Base-by-base conservation (phyloP, 2,888 invertebrate genomes). In the Cantharis nigra region DNA sequence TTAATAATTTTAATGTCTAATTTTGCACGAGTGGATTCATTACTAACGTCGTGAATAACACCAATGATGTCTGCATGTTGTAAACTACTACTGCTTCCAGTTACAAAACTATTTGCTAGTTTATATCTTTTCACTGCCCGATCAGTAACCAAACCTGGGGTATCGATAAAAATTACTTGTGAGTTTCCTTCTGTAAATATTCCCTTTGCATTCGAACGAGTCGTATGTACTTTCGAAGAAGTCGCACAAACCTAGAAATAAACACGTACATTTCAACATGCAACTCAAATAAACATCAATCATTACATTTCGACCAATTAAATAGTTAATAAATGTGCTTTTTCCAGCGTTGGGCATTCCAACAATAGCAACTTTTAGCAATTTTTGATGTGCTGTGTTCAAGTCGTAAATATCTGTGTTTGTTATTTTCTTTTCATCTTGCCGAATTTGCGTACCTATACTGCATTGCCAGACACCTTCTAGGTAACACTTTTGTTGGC, bases 271-370 rank as follows among this genome's bases (percentile, higher is more conserved):
- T 63, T n/a, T 49, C 20, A 26, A 28, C 16, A 28, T 3, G n/a
- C n/a, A 26, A 18, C 18, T 13, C 62, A 23, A 0, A 9, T 7
- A 71, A 72, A 75, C 72, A 7, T 49, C 2, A 49, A n/a, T 49
- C n/a, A 87, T 87, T 88, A 96, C 96, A 88, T 93, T 93, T 87
- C 95, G 91, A 80, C 94, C 93, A 73, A 96, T 91, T 26, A 99
- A 90, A 84, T 92, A 92, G 89, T 99, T 99, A 28, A 98, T 95
- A 30, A 99, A 90, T 0, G 98, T 98, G 86, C 98, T 98, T 88
- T 99, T 99, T 26, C 99, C 99, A 71, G 94, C 94, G 91, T 99
- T 99, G 3, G 99, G 98, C 13, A 95, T 91, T 3, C 99, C 99
- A 81, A 99, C 92, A 20, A 99, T 93, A 9, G 98, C 96, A 28